phyloP scores from a whole-genome alignment of 2,888 invertebrate species.

The Celastrina argiolus region DNA sequence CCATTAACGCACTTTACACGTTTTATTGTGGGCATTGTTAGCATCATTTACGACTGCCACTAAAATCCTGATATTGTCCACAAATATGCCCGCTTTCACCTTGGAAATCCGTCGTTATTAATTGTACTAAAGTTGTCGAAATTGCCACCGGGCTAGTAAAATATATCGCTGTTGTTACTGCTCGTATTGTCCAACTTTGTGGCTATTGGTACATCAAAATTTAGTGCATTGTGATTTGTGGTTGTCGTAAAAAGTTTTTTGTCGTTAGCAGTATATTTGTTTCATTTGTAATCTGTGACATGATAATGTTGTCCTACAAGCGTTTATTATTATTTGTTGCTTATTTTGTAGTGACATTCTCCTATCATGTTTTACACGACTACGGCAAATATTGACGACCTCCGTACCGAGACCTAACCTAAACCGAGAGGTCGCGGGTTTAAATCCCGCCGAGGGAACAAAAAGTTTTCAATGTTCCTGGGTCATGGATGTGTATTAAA shows the following conservation, averaged over 20 bases:
- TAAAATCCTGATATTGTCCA: conserved; percentile 31
- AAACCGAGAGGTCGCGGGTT: no score
- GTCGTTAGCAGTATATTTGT: neutral
- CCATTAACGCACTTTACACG: conserved; percentile 71
- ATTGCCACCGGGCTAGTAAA: conserved; percentile 1
- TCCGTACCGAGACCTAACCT: no score
- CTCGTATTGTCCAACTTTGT: conserved; percentile 8
- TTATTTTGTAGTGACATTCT: no score
- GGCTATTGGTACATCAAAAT: conserved; percentile 14
- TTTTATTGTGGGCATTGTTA: conserved; percentile 70
- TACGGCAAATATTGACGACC: no score
- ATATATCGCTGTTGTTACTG: conserved; percentile 9
- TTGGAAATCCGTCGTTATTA: conserved; percentile 15
- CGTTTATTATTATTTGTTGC: no score
- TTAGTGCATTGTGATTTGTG: conserved; percentile 4
- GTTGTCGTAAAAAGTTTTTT: neutral
- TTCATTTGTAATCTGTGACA: no score
- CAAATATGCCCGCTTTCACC: conserved; percentile 17
- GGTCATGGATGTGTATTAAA: no score
- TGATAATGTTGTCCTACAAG: no score
- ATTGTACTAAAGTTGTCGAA: conserved; percentile 19
- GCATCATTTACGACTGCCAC: conserved; percentile 56
- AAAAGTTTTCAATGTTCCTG: no score
- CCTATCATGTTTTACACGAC: no score
- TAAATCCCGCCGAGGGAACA: no score